Conservation (phyloP, 2,888 invertebrate genomes). For the Volucella zonaria region DNA sequence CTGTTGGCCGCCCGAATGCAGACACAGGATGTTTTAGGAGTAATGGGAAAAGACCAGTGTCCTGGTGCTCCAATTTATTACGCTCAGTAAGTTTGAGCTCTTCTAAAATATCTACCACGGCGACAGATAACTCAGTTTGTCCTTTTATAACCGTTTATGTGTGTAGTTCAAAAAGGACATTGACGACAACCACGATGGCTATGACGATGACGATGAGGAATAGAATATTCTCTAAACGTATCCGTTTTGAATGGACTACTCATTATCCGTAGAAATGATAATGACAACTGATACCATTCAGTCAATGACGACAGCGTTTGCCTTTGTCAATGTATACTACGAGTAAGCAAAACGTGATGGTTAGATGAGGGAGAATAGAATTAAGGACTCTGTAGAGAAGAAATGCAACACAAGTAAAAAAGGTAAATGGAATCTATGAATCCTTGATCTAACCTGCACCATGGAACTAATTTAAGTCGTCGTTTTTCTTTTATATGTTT, state of each 20-base stretch:
- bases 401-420: slow-evolving; percentile 29
- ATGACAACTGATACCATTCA: slow-evolving; percentile 34
- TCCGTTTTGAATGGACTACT: slow-evolving; percentile 48
- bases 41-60: slow-evolving; percentile 19
- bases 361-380: slow-evolving; percentile 15
- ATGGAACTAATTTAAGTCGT: slow-evolving; percentile 48
- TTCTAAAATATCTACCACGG: not conserved
- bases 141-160: not conserved
- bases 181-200: too few species aligned
- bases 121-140: not conserved
- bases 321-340: slow-evolving; percentile 8
- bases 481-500: slow-evolving; percentile 12
- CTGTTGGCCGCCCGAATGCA: not conserved
- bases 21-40: slow-evolving; percentile 17
- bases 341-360: slow-evolving; percentile 48
- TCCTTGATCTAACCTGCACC: slow-evolving; percentile 38
- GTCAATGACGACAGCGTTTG: not conserved
- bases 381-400: slow-evolving; percentile 36
- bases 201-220: slow-evolving; percentile 2
- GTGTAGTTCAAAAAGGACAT: not conserved
- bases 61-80: slow-evolving; percentile 21
- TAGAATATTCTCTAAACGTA: slow-evolving; percentile 40
- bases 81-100: not conserved
- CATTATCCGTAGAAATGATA: slow-evolving; percentile 59
- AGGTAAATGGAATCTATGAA: slow-evolving; percentile 31